phyloP scores from a whole-genome alignment of 2,888 invertebrate species.

The Disparrhopalites patrizii region DNA sequence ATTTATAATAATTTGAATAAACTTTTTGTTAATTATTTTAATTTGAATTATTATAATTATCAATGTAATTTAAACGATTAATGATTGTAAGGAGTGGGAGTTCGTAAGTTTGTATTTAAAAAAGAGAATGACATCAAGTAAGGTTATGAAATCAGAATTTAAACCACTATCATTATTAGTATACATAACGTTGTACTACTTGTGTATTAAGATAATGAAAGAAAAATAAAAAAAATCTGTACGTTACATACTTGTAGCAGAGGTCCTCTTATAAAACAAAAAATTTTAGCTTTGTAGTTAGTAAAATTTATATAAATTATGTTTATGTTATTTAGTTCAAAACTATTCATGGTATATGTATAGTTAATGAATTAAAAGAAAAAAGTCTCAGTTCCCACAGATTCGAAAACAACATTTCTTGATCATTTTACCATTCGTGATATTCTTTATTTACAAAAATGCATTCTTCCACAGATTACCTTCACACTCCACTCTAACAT shows the following conservation, averaged over 20 bases:
- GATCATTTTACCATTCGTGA: not conserved
- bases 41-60: not conserved
- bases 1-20: constrained; percentile 9
- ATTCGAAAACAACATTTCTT: not conserved
- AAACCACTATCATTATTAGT: constrained; percentile 1
- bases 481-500: too few relatives aligned
- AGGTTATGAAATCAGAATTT: not conserved
- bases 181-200: not conserved
- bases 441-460: constrained; percentile 17
- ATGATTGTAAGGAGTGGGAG: not conserved
- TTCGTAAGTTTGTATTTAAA: constrained; percentile 4
- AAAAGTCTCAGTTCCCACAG: not conserved
- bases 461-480: constrained; percentile 4
- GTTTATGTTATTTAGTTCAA: constrained; percentile 1
- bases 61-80: not conserved
- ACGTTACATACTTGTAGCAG: too few relatives aligned
- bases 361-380: constrained; percentile 7
- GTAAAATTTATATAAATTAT: constrained; percentile 11
- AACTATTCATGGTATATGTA: not conserved
- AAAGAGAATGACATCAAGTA: constrained; percentile 1
- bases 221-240: not conserved
- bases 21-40: not conserved
- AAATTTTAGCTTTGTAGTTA: not conserved
- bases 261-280: not conserved
- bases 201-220: not conserved